Base-by-base conservation (phyloP, 2,113 vertebrate species). In the Hylia prasina region DNA sequence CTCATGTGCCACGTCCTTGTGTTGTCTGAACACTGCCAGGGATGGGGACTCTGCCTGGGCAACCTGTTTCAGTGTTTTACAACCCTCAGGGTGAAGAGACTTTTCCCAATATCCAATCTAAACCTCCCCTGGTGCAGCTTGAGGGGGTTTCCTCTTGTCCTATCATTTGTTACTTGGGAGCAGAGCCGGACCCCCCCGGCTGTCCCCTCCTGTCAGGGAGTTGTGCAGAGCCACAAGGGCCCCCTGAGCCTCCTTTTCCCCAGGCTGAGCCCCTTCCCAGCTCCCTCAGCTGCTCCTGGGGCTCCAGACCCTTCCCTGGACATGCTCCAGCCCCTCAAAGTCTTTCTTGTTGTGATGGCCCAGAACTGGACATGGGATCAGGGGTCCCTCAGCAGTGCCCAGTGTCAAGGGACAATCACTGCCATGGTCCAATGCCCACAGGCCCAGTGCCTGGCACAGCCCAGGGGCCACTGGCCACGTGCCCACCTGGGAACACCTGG, bases 291-390 rank as follows among this genome's bases (percentile, higher is more conserved):
- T 0, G 0, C 31, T 64, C 76, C 86, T 37, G 28, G 11, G 2
- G 16, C 70, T 76, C 78, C 78, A 89, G 33, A 0, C 37, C 45
- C 39, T 39, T 60, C 53, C 24, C 45, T 53, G 39, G 28, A n/a
- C 60, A 51, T 0, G 1, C 39, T 45, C 24, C 70, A 75, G 39
- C 16, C 47, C 45, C 25, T 68, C 70, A 15, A 2, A 24, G 37
- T 37, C 25, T 15, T 31, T 19, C 42, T 10, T 12, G 30, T 18
- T 9, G 11, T 39, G 39, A 66, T 37, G 27, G 5, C 44, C n/a
- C 61, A 47, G n/a, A 53, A 4, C n/a, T 60, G 70, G 27, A 5
- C 53, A 24, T 0, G 0, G 87, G 20, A 12, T 5, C 6, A 7
- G 53, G 40, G 24, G 39, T 35, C 24, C 10, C 70, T 54, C 40